Conservation (phyloP, 2,888 invertebrate species). For the Lycocerus yunnanus region DNA sequence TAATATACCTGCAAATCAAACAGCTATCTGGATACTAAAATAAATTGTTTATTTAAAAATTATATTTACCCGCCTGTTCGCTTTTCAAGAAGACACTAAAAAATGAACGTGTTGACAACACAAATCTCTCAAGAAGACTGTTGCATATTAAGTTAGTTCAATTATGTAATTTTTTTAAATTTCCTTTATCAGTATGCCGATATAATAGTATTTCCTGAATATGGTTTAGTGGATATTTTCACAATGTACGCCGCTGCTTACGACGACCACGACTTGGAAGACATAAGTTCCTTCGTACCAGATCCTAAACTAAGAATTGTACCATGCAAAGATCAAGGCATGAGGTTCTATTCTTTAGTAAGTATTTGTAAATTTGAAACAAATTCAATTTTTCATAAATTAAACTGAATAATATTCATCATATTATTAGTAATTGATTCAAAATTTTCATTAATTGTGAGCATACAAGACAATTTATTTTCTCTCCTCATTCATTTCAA, state of each 20-base stretch:
- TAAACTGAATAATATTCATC: not conserved
- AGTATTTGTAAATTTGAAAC: too few relatives aligned
- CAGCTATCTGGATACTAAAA: not conserved
- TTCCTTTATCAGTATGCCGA: slow-evolving; percentile 16
- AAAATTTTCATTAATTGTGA: too few relatives aligned
- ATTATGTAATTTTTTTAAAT: not conserved
- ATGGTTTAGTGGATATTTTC: slow-evolving; percentile 18
- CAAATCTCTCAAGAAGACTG: not conserved
- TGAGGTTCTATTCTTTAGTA: slow-evolving; percentile 16
- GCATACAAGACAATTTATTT: too few relatives aligned
- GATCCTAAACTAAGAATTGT: slow-evolving; percentile 19
- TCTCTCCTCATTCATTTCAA: too few relatives aligned
- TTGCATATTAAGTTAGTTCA: not conserved
- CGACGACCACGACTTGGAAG: slow-evolving; percentile 5
- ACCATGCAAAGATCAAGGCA: slow-evolving; percentile 26
- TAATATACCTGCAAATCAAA: not conserved
- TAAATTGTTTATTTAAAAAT: not conserved
- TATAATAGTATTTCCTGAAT: slow-evolving; percentile 30
- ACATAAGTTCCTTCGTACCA: slow-evolving; percentile 27
- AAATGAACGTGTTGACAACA: not conserved
- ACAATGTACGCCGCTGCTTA: slow-evolving; percentile 9
- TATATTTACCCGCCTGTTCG: not conserved
- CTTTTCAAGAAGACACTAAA: not conserved
- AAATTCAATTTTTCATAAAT: too few relatives aligned
- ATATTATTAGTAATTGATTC: too few relatives aligned